These are phyloP conservation scores for Linepithema humile DNA, from an alignment of 1,140 invertebrate species.

Conservation along the genomic window DNA sequence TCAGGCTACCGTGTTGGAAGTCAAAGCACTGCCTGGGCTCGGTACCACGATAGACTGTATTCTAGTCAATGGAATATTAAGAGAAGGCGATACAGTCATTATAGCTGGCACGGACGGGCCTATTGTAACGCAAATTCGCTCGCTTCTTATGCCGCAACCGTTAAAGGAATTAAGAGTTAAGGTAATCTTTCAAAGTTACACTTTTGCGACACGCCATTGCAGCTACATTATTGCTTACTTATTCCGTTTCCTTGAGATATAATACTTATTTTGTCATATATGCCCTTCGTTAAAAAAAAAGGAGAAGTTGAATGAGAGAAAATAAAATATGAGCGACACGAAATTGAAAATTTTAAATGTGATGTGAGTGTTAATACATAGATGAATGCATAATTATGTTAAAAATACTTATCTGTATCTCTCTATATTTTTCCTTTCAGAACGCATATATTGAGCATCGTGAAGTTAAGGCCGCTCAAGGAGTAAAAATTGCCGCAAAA, in stretches of 20 bases:
- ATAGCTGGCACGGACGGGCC: conserved; percentile 99
- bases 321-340: too few species aligned
- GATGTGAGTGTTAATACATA: too few species aligned
- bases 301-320: too few species aligned
- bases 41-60: conserved; percentile 99
- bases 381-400: too few species aligned
- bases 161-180: conserved; percentile 99
- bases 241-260: not conserved
- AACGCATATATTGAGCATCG: conserved; percentile 98
- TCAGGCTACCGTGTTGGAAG: conserved; percentile 99
- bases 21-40: conserved; percentile 98
- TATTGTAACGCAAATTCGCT: conserved; percentile 98
- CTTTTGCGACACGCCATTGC: not conserved
- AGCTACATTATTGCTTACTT: not conserved
- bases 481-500: conserved; percentile 99
- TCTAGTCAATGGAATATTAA: conserved; percentile 97
- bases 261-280: conserved; percentile 19
- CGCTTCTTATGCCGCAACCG: conserved; percentile 98
- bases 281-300: too few species aligned
- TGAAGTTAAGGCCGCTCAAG: conserved; percentile 97
- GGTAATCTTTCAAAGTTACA: conserved; percentile 84
- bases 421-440: conserved; percentile 85
- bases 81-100: conserved; percentile 97
- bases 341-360: too few species aligned
- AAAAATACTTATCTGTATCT: too few species aligned